Base-by-base conservation (phyloP, 2,797 vertebrate species). In the Sebastes nivosus region DNA sequence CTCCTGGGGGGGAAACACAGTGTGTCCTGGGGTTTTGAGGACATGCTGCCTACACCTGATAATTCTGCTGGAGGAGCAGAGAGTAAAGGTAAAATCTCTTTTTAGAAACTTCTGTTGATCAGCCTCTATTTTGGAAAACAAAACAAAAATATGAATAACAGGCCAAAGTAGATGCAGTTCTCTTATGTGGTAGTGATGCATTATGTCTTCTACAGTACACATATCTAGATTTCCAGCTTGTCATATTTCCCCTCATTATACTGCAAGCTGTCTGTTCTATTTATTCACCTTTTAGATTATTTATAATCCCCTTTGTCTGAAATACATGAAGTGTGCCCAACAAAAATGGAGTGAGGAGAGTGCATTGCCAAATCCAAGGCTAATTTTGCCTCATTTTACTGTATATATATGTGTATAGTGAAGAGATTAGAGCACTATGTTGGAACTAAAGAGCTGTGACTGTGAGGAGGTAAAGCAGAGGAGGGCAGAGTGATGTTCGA, bases 11-110 rank as follows among this genome's bases (percentile, higher is more conserved):
- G 97, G 36, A 99, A 99, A 87, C 99, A 99, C 92, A 97, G 97
- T 63, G 99, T 99, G 58, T 99, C 98, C 11, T 99, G 99, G 99
- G 99, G 99, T 24, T 99, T 99, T 92, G 99, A 99, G 94, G 98
- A 99, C 92, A 99, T 99, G 98, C 91, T 99, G 69, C 98, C 98
- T 9, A 97, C 98, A 10, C 97, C 98, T 46, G 98, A 99, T 88
- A 98, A 96, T 94, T 95, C 94, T 83, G 95, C 96, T 73, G 96
- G 97, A 83, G 97, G 96, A 87, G 92, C 96, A 81, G 99, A 99
- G 90, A 97, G 83, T 89, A 99, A 99, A 99, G 99, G 99, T 99
- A 76, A 61, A 50, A 75, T 67, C 1, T 4, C 0, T 27, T 79
- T 2, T 10, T 25, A 13, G 72, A 36, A 32, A 42, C 3, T 0